Conservation (phyloP, 1,140 invertebrate genomes). For the Carcinoscorpius rotundicauda region DNA sequence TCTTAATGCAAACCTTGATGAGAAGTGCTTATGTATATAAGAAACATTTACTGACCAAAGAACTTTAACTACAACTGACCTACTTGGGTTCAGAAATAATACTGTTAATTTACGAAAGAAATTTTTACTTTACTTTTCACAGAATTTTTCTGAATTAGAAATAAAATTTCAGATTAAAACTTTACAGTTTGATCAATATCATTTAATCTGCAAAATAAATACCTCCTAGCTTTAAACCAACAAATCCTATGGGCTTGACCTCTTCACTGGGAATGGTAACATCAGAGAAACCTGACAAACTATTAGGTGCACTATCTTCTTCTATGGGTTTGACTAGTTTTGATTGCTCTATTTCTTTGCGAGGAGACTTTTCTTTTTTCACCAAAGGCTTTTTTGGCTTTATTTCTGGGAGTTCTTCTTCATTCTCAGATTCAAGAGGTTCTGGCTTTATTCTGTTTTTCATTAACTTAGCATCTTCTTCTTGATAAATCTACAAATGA, state of each 20-base stretch:
- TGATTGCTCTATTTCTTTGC: background rate
- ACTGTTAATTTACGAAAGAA: too few species aligned
- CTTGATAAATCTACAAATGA: slow-evolving; percentile 8
- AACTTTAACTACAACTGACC: too few species aligned
- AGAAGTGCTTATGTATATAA: too few species aligned
- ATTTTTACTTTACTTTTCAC: too few species aligned
- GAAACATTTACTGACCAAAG: too few species aligned
- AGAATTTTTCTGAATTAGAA: too few species aligned
- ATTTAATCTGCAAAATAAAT: too few species aligned
- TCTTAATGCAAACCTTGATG: too few species aligned
- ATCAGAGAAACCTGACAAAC: slow-evolving; percentile 23
- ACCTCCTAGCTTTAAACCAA: slow-evolving; percentile 14
- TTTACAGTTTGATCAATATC: too few species aligned
- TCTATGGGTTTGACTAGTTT: slow-evolving; percentile 2
- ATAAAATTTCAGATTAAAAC: too few species aligned
- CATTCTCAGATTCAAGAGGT: slow-evolving; percentile 10
- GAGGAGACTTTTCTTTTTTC: background rate
- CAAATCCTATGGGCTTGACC: slow-evolving; percentile 13
- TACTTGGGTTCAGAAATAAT: too few species aligned
- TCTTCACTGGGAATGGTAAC: slow-evolving; percentile 14
- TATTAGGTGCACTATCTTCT: slow-evolving; percentile 22
- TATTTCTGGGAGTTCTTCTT: background rate
- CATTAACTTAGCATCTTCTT: slow-evolving; percentile 19
- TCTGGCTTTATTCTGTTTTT: slow-evolving; percentile 32
- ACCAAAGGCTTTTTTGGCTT: background rate